Evolutionary conservation across 2,797 vertebrate species (phyloP), one percentile per base, ranked within the genome.

Genomic region (Chrosomus eos): DNA sequence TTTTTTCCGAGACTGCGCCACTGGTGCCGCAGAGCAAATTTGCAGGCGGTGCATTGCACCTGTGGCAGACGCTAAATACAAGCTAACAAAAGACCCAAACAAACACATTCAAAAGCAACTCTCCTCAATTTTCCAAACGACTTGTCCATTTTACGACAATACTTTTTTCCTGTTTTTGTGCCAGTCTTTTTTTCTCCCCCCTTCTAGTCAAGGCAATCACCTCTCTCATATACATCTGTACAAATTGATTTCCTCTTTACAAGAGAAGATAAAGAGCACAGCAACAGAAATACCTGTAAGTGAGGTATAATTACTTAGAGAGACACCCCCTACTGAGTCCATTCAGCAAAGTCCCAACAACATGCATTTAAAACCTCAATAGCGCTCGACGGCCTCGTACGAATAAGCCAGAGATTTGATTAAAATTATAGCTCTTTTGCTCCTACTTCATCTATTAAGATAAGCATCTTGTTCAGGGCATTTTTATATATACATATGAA

Each of bases 341-440:
- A 95, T 96, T 96, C 95, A 95, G 90, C 91, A 89, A 94, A 94
- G 82, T 90, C 94, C 94, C 95, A 96, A 95, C 96, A 97, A 96
- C 96, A 94, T 95, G 94, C 96, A 97, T 97, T 97, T 97, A 96
- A 96, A 96, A 96, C 96, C 95, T 97, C 96, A 96, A 94, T 95
- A 95, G 96, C 95, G 93, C 94, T 91, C 94, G 95, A 93, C 92
- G 88, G 92, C 92, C 91, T 90, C 94, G 93, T 88, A 85, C 94
- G 95, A 95, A 95, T 95, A 95, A 95, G 94, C 93, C 94, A 71
- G 48, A 95, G 95, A 97, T 97, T 97, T 97, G 96, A 98, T 98
- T 97, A 98, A 97, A 98, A 98, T 98, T 97, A 97, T 95, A 96
- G 96, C 95, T 96, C 95, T 97, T 96, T 96, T 96, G 95, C 95